These are phyloP conservation scores for Poeciliopsis paucimaculata DNA, from an alignment of 2,797 vertebrate species.

Conservation along the genomic window DNA sequence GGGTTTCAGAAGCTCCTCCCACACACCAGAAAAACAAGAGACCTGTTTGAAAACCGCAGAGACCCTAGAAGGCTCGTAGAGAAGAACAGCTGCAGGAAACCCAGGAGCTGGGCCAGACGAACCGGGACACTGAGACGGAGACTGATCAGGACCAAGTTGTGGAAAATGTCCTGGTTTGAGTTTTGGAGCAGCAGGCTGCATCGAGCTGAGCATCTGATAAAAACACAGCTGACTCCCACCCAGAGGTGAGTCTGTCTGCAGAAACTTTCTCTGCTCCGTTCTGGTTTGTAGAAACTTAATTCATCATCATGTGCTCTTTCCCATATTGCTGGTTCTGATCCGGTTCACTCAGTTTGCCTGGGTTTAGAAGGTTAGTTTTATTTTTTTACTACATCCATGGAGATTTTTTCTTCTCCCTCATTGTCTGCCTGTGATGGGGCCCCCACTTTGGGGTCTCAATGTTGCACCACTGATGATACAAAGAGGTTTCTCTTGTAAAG, in stretches of 20 bases:
- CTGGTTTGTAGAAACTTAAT: background rate
- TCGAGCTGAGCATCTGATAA: background rate
- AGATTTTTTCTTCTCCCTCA: background rate
- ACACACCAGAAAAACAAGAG: background rate
- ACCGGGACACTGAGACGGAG: accelerated
- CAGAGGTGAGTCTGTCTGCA: conserved; percentile 50
- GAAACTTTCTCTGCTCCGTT: background rate
- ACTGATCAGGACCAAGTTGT: accelerated
- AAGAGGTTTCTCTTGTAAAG: background rate
- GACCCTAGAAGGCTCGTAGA: background rate
- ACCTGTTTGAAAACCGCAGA: background rate
- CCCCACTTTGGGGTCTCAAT: background rate
- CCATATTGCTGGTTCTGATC: background rate
- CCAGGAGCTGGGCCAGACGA: background rate
- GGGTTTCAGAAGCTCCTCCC: background rate
- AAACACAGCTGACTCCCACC: conserved; percentile 13
- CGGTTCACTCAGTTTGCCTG: background rate
- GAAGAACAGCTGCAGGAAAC: no score
- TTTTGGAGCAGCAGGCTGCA: conserved; percentile 34
- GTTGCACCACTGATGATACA: background rate
- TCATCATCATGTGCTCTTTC: background rate
- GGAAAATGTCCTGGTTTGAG: conserved; percentile 27
- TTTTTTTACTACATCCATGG: background rate
- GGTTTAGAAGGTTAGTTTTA: background rate
- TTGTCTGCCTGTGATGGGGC: background rate